Conservation (phyloP, 2,797 vertebrate species). For the Menidia menidia region DNA sequence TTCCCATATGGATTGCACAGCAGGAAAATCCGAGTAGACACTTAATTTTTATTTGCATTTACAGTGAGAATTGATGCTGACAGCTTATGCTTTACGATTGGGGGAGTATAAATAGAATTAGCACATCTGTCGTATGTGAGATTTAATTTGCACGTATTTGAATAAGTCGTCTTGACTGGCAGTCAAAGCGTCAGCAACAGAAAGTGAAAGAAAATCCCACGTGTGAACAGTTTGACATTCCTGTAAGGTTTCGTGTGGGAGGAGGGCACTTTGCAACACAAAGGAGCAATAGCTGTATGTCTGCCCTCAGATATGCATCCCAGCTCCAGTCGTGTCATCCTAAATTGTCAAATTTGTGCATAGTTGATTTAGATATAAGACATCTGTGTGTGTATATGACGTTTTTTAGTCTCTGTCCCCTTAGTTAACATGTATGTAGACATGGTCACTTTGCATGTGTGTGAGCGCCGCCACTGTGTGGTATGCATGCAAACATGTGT, state of each 20-base stretch:
- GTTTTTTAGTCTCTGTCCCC: slow-evolving; percentile 5
- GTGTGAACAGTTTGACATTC: slow-evolving; percentile 53
- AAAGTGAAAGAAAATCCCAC: slow-evolving; percentile 53
- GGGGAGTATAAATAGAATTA: slow-evolving; percentile 19
- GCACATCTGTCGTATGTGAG: slow-evolving; percentile 8
- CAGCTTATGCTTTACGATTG: slow-evolving; percentile 32
- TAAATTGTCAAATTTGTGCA: slow-evolving; percentile 31
- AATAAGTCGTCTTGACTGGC: slow-evolving; percentile 18
- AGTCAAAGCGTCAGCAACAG: slow-evolving; percentile 47
- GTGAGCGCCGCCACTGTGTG: slow-evolving; percentile 25
- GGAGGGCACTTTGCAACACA: slow-evolving; percentile 62
- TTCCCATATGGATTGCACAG: slow-evolving; percentile 63
- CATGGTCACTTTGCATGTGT: slow-evolving; percentile 11
- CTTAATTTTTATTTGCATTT: slow-evolving; percentile 52
- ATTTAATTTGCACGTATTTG: slow-evolving; percentile 36
- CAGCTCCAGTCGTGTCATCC: slow-evolving; percentile 1
- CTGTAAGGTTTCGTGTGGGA: slow-evolving; percentile 48
- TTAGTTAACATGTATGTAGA: slow-evolving; percentile 6
- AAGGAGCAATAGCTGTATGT: slow-evolving; percentile 25
- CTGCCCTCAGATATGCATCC: slow-evolving; percentile 23
- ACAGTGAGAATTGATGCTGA: slow-evolving; percentile 34
- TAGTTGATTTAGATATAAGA: slow-evolving; percentile 10
- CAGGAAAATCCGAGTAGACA: slow-evolving; percentile 64
- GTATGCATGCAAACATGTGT: slow-evolving; percentile 56
- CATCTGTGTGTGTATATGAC: neutral